Percentiles rank a stretch among this genome's conserved stretches.
phyloP scores from a whole-genome alignment of 2,797 vertebrate species.

The Schizopygopsis malacanthus region DNA sequence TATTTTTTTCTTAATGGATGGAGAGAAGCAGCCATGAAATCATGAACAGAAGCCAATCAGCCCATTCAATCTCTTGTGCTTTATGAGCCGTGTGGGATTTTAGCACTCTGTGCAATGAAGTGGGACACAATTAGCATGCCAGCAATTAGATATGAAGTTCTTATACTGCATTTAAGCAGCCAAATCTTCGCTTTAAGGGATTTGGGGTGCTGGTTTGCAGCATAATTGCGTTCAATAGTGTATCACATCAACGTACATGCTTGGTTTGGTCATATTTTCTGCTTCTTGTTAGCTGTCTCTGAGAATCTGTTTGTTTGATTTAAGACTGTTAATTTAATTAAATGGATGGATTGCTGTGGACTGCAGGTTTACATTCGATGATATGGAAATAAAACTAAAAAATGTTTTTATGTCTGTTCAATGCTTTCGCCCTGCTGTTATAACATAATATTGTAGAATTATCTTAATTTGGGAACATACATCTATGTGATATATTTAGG shows the following conservation, averaged over 20 bases:
- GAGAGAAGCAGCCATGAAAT: slow-evolving; percentile 24
- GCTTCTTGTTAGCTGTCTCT: slow-evolving; percentile 30
- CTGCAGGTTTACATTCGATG: background rate
- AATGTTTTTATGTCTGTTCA: background rate
- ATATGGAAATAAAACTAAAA: background rate
- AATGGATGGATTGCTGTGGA: background rate
- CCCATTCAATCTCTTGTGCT: slow-evolving; percentile 55
- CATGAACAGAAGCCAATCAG: slow-evolving; percentile 45
- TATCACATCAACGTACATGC: background rate
- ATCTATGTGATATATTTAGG: background rate
- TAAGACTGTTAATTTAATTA: background rate
- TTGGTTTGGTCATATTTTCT: slow-evolving; percentile 28
- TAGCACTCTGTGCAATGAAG: slow-evolving; percentile 39
- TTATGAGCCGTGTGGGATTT: slow-evolving; percentile 55
- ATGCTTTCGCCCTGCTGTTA: background rate
- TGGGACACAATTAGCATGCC: slow-evolving; percentile 50
- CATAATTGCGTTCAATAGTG: slow-evolving; percentile 23
- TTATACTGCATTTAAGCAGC: slow-evolving; percentile 34
- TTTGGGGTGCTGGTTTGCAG: slow-evolving; percentile 17
- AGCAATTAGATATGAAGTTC: slow-evolving; percentile 50
- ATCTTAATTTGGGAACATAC: background rate
- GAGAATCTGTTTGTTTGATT: slow-evolving; percentile 7
- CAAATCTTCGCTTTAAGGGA: slow-evolving; percentile 42
- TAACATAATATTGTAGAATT: background rate
- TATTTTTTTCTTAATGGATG: slow-evolving; percentile 9